A percentile compares a stretch with the other conserved stretches of the same genome.
phyloP scores from a whole-genome alignment of 2,113 vertebrate genomes.

The Donacobius atricapilla region DNA sequence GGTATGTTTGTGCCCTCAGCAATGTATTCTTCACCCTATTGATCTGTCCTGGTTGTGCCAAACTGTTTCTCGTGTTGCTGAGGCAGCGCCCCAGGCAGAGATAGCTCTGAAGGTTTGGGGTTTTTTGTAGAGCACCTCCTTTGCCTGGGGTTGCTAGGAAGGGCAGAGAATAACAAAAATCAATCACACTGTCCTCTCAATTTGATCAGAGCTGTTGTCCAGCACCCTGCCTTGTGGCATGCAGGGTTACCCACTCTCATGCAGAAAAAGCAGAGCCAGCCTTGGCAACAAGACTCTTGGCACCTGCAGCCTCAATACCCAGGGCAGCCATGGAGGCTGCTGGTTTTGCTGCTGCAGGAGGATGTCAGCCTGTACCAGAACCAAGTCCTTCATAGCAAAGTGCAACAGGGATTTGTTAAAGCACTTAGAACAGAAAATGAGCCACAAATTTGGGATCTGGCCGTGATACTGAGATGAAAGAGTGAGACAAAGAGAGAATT shows the following conservation, averaged over 20 bases:
- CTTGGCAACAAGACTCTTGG: neutral
- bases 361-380: neutral
- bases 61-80: neutral
- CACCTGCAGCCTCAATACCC: neutral
- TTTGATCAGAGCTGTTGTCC: neutral
- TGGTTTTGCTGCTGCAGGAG: neutral
- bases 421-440: neutral
- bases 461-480: neutral
- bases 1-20: neutral
- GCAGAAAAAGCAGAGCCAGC: neutral
- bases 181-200: neutral
- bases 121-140: neutral
- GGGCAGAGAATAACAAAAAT: neutral
- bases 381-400: fast-evolving
- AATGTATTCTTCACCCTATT: neutral
- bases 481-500: neutral
- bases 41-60: neutral
- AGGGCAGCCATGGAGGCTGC: neutral
- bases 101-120: neutral
- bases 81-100: neutral
- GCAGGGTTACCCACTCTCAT: neutral
- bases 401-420: neutral
- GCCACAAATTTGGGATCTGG: neutral
- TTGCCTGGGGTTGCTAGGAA: neutral
- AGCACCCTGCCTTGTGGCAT: neutral